These are phyloP conservation scores for Charadrius vociferus DNA, from an alignment of 2,113 vertebrate genomes.

Conservation along the genomic window DNA sequence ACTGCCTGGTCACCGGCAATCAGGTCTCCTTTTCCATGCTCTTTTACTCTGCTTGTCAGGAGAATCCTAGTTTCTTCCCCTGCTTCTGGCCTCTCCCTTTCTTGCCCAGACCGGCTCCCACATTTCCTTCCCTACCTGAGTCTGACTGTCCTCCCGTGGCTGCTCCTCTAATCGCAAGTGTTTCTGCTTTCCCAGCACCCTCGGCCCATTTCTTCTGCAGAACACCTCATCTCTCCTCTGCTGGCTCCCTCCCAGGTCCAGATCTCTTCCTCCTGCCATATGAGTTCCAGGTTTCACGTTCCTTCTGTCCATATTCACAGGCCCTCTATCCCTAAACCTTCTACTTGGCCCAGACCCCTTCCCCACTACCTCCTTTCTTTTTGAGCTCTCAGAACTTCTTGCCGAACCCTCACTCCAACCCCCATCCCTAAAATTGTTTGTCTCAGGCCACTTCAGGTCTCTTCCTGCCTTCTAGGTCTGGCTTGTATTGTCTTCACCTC, in stretches of 20 bases:
- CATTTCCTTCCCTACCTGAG: neutral
- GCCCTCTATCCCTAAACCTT: neutral
- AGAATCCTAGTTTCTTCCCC: neutral
- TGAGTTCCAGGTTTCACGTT: neutral
- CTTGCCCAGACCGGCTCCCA: neutral
- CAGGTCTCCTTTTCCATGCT: fast-evolving
- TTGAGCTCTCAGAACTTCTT: neutral
- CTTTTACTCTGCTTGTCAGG: neutral
- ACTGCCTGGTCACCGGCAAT: neutral
- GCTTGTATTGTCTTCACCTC: neutral
- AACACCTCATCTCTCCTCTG: neutral
- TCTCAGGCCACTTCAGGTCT: neutral
- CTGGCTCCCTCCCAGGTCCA: neutral
- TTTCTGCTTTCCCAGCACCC: neutral
- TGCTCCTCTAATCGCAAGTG: neutral
- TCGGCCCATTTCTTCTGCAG: neutral
- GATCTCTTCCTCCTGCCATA: neutral
- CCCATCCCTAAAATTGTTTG: neutral
- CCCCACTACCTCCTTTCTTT: neutral
- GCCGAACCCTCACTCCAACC: neutral
- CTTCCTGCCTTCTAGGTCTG: neutral
- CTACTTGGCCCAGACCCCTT: neutral
- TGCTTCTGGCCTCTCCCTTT: neutral
- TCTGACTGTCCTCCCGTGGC: neutral
- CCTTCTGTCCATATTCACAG: neutral